Evolutionary conservation across 1,140 invertebrate genomes (phyloP).

Genomic region (Euura lappo): DNA sequence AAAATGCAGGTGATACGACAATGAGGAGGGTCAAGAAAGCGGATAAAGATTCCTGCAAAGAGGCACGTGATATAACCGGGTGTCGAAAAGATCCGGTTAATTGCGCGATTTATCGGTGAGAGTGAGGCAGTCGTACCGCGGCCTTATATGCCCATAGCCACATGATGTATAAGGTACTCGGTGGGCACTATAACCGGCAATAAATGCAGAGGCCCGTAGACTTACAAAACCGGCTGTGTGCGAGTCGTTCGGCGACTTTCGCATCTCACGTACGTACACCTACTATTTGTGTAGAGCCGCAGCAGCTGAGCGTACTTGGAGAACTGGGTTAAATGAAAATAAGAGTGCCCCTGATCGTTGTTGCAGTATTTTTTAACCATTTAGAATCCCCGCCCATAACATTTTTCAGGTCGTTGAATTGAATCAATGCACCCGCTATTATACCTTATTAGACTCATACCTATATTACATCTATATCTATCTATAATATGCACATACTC

Average conservation of each 20-base stretch:
- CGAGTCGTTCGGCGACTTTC: neutral
- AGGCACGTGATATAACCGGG: no score
- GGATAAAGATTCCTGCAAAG: no score
- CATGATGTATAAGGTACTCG: neutral
- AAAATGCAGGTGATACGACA: no score
- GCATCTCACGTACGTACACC: neutral
- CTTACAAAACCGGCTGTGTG: neutral
- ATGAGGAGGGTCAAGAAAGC: no score
- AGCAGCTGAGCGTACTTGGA: neutral
- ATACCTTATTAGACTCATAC: no score
- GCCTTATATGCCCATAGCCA: neutral
- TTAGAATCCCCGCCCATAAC: no score
- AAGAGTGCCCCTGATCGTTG: neutral
- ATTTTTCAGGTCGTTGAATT: no score
- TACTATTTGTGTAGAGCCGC: neutral
- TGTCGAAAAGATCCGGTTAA: neutral
- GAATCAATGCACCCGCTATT: no score
- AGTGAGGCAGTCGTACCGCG: neutral
- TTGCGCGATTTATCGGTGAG: neutral
- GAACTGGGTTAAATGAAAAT: constrained; percentile 2
- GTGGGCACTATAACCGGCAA: neutral
- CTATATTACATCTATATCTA: no score
- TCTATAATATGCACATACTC: no score
- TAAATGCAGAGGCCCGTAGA: neutral
- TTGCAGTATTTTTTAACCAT: no score